Base-by-base conservation (phyloP, 1,140 invertebrate genomes). In the Argopecten irradians region DNA sequence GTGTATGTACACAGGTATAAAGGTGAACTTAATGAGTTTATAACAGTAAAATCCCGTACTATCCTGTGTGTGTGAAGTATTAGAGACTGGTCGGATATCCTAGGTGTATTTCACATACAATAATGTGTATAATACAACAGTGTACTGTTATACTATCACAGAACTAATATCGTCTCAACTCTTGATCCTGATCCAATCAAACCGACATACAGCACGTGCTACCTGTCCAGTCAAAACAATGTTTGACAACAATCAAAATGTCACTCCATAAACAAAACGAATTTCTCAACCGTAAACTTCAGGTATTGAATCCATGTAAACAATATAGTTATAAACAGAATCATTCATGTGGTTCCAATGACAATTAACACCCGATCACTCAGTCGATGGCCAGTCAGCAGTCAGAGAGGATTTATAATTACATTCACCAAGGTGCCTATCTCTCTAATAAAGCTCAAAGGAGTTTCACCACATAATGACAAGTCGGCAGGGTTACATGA, bases 61-160 rank as follows among this genome's bases (percentile, higher is more conserved):
- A n/a, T 71, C 55, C 55, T 28, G 22, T 71, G 55, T 71, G 55
- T 28, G 22, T 0, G 55, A 28, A 28, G 55, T 71, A 28, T 71
- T 71, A 28, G 16, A 71, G 22, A 71, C 55, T 71, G 16, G 55
- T n/a, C n/a, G n/a, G 55, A 71, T 8, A 71, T 71, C 28, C 55
- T 71, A 71, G 55, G 55, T 71, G 55, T 71, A 71, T 71, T 71
- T 71, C 55, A 71, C 55, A 71, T 19, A 46, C 43, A 46, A n/a
- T n/a, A n/a, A 46, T 71, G 55, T 71, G 55, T 71, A 71, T n/a
- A 71, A 71, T 71, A 71, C 55, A 71, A 71, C 55, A 71, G 55
- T 71, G 55, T 28, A 46, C 19, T 39, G 36, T 39, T 39, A 46
- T 11, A 46, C 43, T 46, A 46, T 46, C 43, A 71, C 55, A 71